Conservation (phyloP, 1,140 invertebrate species). For the Philaenus spumarius region DNA sequence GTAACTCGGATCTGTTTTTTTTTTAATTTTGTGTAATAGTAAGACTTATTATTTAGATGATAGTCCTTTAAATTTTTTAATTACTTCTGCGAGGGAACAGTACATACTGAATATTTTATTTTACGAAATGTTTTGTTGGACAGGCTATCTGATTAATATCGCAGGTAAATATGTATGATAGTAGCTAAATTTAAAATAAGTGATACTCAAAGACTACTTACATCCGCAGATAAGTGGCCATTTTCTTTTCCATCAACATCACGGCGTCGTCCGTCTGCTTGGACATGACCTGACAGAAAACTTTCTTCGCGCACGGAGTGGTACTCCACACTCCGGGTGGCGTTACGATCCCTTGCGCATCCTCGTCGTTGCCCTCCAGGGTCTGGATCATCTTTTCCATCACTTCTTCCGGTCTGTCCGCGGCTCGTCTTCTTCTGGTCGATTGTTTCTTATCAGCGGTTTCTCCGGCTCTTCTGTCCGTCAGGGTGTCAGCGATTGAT, state of each 20-base stretch:
- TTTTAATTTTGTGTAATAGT: too few species aligned
- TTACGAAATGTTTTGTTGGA: too few species aligned
- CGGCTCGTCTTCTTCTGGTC: conserved; percentile 33
- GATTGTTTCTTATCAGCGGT: too few species aligned
- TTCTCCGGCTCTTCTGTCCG: neutral
- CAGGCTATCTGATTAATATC: too few species aligned
- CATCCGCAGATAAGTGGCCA: conserved; percentile 58
- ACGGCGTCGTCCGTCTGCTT: conserved; percentile 54
- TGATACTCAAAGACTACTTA: too few species aligned
- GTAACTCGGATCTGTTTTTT: too few species aligned
- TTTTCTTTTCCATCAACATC: conserved; percentile 69
- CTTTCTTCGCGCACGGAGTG: conserved; percentile 63
- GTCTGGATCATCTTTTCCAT: conserved; percentile 37
- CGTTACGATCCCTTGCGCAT: conserved; percentile 39
- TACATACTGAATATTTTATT: too few species aligned
- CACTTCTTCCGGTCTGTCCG: conserved; percentile 29
- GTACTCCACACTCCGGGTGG: conserved; percentile 53
- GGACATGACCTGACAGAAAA: conserved; percentile 67
- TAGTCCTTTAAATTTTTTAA: too few species aligned
- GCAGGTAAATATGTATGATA: too few species aligned
- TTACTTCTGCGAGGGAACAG: too few species aligned
- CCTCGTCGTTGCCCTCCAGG: conserved; percentile 43
- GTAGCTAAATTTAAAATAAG: too few species aligned
- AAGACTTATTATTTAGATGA: too few species aligned
- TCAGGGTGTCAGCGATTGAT: neutral